These are phyloP conservation scores for Odontophorus gujanensis DNA, from an alignment of 2,113 vertebrate genomes.

Conservation along the genomic window DNA sequence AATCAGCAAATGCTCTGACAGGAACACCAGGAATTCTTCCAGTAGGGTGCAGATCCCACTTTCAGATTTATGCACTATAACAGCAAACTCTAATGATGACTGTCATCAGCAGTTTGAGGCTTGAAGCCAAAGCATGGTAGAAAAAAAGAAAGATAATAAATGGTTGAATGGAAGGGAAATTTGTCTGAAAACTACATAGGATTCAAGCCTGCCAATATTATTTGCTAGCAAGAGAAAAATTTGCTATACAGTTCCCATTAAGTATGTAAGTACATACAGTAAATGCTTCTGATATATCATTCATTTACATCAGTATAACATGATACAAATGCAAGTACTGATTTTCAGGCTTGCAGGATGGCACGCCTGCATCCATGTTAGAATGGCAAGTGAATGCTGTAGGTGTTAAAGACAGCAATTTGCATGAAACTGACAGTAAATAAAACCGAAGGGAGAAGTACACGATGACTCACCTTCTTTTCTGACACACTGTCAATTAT, in stretches of 20 bases:
- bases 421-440: not conserved
- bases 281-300: not conserved
- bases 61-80: not conserved
- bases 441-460: not conserved
- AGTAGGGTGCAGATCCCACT: not conserved
- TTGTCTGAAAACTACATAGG: accelerated
- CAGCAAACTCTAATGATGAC: not conserved
- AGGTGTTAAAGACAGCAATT: not conserved
- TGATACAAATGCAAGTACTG: not conserved
- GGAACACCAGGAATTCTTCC: not conserved
- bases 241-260: not conserved
- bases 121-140: not conserved
- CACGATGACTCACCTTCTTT: conserved; percentile 80
- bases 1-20: not conserved
- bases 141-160: accelerated
- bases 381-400: accelerated
- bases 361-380: accelerated
- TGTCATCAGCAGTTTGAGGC: not conserved
- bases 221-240: not conserved
- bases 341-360: not conserved
- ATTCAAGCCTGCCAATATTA: not conserved
- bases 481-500: conserved; percentile 81
- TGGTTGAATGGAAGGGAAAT: not conserved
- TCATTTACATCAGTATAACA: not conserved
- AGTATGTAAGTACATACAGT: not conserved